These are phyloP conservation scores for Drosophila asahinai DNA, from an alignment of 1,140 invertebrate species.

Conservation along the genomic window DNA sequence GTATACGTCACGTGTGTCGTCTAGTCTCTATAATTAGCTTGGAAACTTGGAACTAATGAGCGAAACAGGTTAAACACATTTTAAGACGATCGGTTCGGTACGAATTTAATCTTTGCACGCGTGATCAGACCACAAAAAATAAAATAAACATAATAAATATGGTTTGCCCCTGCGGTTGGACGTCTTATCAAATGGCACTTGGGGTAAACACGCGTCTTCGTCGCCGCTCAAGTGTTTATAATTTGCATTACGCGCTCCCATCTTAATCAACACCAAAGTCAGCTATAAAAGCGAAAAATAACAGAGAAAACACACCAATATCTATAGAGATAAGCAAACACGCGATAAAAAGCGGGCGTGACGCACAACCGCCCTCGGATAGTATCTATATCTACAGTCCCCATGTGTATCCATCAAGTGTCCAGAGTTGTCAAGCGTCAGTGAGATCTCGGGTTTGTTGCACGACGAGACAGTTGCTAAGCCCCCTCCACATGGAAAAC, in stretches of 20 bases:
- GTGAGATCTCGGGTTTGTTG: conserved; percentile 84
- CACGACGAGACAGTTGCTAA: conserved; percentile 82
- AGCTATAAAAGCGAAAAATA: conserved; percentile 23
- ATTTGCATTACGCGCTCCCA: conserved; percentile 62
- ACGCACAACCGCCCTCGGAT: conserved; percentile 52
- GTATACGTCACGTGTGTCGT: conserved; percentile 52
- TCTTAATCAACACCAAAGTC: conserved; percentile 55
- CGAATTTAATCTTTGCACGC: conserved; percentile 21
- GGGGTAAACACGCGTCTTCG: conserved; percentile 57
- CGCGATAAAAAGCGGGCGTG: conserved; percentile 71
- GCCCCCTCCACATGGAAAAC: conserved; percentile 10
- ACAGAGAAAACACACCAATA: conserved; percentile 50
- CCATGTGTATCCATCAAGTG: conserved; percentile 32
- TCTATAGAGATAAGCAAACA: conserved; percentile 61
- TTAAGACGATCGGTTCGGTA: conserved; percentile 12
- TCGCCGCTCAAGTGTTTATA: conserved; percentile 64
- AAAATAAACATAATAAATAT: conserved; percentile 34
- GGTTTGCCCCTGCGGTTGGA: conserved; percentile 14
- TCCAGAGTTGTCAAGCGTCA: conserved; percentile 46
- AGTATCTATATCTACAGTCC: conserved; percentile 16
- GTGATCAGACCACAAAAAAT: conserved; percentile 12
- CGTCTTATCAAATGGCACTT: conserved; percentile 41
- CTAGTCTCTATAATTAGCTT: conserved; percentile 36
- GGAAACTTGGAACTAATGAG: conserved; percentile 5
- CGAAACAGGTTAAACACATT: conserved; percentile 16